Percentiles rank a stretch among this genome's conserved stretches.
These are phyloP conservation scores for Sphaerophoria taeniata DNA, from an alignment of 2,888 invertebrate genomes.

Conservation along the genomic window DNA sequence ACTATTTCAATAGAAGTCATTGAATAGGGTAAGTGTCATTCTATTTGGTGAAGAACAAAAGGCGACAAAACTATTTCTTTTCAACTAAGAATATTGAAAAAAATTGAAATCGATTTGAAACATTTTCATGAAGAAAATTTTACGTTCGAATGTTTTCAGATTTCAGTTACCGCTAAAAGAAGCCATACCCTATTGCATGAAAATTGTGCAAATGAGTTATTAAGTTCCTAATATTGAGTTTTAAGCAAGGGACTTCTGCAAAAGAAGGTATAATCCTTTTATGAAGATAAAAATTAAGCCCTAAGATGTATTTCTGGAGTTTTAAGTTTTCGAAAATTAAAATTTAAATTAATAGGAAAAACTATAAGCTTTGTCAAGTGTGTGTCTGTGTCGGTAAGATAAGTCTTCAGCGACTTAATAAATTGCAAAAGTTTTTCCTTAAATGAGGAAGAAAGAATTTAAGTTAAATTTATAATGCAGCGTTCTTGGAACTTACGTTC, in stretches of 20 bases:
- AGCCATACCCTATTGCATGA: not conserved
- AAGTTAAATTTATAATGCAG: too few species aligned
- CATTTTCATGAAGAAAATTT: not conserved
- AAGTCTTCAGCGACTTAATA: too few species aligned
- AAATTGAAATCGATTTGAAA: too few species aligned
- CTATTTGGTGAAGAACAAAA: not conserved
- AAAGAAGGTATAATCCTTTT: slow-evolving; percentile 4
- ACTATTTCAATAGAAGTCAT: not conserved
- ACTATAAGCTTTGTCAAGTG: too few species aligned
- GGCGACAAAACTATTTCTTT: not conserved
- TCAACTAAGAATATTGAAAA: too few species aligned
- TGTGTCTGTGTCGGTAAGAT: too few species aligned
- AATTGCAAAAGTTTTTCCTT: too few species aligned
- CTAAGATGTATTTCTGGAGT: not conserved
- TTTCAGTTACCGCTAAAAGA: too few species aligned
- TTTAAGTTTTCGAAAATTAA: not conserved
- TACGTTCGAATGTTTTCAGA: not conserved
- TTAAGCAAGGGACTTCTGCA: not conserved
- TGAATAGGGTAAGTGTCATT: not conserved
- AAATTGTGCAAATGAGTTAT: slow-evolving; percentile 1
- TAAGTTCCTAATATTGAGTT: slow-evolving; percentile 12
- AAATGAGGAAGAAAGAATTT: too few species aligned
- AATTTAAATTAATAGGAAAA: too few species aligned
- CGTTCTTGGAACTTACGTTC: too few species aligned
- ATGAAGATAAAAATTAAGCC: slow-evolving; percentile 12